Base-by-base conservation (phyloP, 2,888 invertebrate species). In the Plagodis pulveraria region DNA sequence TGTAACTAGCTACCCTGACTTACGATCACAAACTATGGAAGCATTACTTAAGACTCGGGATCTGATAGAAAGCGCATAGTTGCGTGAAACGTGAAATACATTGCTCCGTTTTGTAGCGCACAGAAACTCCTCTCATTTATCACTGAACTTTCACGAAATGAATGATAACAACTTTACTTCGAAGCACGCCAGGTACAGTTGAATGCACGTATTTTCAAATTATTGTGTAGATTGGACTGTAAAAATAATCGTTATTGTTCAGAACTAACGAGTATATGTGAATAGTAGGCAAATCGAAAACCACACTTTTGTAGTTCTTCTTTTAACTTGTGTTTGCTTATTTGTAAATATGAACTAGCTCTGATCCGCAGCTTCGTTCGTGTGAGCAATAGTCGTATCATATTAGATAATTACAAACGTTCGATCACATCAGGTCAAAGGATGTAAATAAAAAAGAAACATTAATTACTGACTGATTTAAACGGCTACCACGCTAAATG, bases 101-200 rank as follows among this genome's bases (percentile, higher is more conserved):
- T 77, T 79, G 72, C 72, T 72, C 69, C 73, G 70, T 81, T 81
- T 80, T 71, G 73, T 68, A 70, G 69, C 72, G 78, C 77, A 83
- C 71, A 81, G 78, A 78, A 84, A 83, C 77, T 81, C 74, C 70
- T 73, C 76, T 82, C 84, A 84, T 89, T 87, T 84, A 83, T 88
- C 85, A 87, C 69, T 61, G 69, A 87, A 89, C 77, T 87, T 87
- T 76, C 70, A 68, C 73, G 76, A 76, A 83, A 86, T 80, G 77
- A 83, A 83, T 82, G 83, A 86, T 84, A 87, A 86, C 79, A 86
- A 87, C 78, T 84, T 60, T 83, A 71, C 76, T 78, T 74, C 65
- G 58, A 54, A 58, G 48, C 44, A 49, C 47, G 56, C 55, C 51
- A 59, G 59, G 59, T 58, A 60, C 50, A 51, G 41, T 65, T 54